Conservation (phyloP, 2,888 invertebrate genomes). For the Metallyticus violacea region DNA sequence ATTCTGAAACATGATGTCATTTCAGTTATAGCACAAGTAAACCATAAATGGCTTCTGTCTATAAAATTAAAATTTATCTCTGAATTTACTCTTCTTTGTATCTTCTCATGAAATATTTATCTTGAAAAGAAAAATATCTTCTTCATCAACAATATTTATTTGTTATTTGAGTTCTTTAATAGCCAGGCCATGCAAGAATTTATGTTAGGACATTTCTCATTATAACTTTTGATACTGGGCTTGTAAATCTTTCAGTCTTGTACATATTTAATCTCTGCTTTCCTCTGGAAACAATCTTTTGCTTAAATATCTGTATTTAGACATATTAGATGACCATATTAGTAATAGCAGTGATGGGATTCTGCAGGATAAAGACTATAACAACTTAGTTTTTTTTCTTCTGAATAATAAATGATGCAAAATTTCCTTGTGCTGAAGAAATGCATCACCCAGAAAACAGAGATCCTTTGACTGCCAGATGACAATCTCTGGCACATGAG, state of each 20-base stretch:
- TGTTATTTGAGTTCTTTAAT: neutral
- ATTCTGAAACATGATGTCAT: conserved; percentile 19
- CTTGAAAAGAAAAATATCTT: neutral
- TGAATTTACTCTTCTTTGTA: neutral
- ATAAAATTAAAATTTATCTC: neutral
- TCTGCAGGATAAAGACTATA: too few species aligned
- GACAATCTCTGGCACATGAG: too few species aligned
- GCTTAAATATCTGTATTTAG: neutral
- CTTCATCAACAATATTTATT: neutral
- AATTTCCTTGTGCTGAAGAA: too few species aligned
- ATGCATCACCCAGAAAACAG: too few species aligned
- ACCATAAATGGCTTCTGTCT: too few species aligned
- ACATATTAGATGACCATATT: neutral
- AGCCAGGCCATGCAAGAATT: neutral
- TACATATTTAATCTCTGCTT: neutral
- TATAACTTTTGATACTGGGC: neutral
- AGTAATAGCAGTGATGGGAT: too few species aligned
- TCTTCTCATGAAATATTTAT: neutral
- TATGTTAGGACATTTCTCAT: neutral
- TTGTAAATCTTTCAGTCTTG: neutral
- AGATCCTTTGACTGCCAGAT: too few species aligned
- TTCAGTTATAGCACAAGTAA: neutral
- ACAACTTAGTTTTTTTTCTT: too few species aligned
- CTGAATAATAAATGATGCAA: too few species aligned
- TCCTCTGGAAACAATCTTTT: neutral